These are phyloP conservation scores for Montipora foliosa DNA, from an alignment of 64 coral and sea anemone genomes.

Conservation along the genomic window DNA sequence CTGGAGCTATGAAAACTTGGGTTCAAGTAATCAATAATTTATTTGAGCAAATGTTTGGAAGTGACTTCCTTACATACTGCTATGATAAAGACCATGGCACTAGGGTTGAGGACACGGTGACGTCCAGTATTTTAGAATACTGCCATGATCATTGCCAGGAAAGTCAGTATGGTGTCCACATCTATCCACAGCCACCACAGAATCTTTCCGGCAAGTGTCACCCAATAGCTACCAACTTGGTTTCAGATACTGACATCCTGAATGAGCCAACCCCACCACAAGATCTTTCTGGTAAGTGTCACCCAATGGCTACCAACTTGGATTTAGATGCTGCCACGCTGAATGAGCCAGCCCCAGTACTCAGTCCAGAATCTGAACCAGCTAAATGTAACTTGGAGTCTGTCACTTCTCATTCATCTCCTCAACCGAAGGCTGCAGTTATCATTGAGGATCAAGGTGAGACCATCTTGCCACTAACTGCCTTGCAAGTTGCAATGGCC, in stretches of 20 bases:
- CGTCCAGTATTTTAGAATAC: conserved; percentile 17
- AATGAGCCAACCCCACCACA: too few species aligned
- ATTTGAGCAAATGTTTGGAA: conserved; percentile 62
- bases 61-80: conserved; percentile 51
- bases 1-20: conserved; percentile 49
- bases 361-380: too few species aligned
- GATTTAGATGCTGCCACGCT: too few species aligned
- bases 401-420: too few species aligned
- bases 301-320: too few species aligned
- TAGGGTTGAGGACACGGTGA: conserved; percentile 16
- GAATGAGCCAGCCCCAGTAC: too few species aligned
- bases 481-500: conserved; percentile 10
- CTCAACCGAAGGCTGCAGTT: not conserved
- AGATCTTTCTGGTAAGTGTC: too few species aligned
- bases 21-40: conserved; percentile 30
- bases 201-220: too few species aligned
- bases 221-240: too few species aligned
- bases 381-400: too few species aligned
- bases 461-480: not conserved
- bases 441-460: conserved; percentile 15
- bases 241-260: too few species aligned
- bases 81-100: conserved; percentile 58
- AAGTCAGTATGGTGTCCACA: conserved; percentile 22
- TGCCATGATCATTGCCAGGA: conserved; percentile 47
- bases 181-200: too few species aligned